Base-by-base conservation (phyloP, 2,113 vertebrate genomes). In the Halcyon senegalensis region DNA sequence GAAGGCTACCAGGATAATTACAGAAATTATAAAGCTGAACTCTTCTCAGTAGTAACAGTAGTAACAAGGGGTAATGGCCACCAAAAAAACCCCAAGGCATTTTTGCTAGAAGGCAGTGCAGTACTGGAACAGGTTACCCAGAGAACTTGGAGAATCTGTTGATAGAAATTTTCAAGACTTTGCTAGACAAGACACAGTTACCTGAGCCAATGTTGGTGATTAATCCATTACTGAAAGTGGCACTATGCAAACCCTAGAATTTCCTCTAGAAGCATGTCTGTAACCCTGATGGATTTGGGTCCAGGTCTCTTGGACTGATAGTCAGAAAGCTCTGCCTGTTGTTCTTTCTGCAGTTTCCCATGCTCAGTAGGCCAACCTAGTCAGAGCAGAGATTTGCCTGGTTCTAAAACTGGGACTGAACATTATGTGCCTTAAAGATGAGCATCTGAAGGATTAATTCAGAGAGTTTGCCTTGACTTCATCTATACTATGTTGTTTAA, bases 281-380 rank as follows among this genome's bases (percentile, higher is more conserved):
- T 79, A 83, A 48, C 21, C 4, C 5, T 43, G 11, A 20, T 44
- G 59, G 39, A 3, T 69, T 85, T 83, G 35, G 64, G 25, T 25
- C 46, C 16, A 46, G 3, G 19, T 56, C 33, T 79, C 7, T 31
- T 0, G 0, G 13, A 13, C 5, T 35, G 10, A 10, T 10, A 50
- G n/a, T 11, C 50, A 60, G 27, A 7, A 51, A 75, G 10, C 27
- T 62, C 60, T 48, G 10, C 27, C 7, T 58, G 30, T 66, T 77
- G 7, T n/a, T n/a, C 39, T 4, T 2, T 63, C 1, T 3, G n/a
- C 0, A 1, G 7, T 39, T 91, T 11, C 24, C 11, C 6, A 2
- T 58, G 20, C 31, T 69, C 6, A 44, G 28, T 37, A 31, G 73
- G 21, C 37, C 7, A 23, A 7, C 8, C 33, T 4, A 23, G 31